These are phyloP conservation scores for Ferrisia virgata DNA, from an alignment of 2,888 invertebrate genomes.

Conservation along the genomic window DNA sequence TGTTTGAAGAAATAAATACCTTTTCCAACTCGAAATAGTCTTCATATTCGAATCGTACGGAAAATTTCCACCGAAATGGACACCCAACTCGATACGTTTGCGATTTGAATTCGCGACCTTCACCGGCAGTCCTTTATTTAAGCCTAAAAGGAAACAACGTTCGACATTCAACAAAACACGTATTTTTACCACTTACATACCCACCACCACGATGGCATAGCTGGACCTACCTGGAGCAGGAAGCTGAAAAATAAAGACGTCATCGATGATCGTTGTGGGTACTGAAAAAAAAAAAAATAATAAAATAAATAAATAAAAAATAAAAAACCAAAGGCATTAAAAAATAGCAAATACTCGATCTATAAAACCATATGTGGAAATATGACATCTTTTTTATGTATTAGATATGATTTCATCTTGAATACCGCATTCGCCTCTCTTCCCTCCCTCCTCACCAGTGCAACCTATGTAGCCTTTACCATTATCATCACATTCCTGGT, in stretches of 20 bases:
- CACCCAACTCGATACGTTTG: background rate
- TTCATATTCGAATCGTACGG: background rate
- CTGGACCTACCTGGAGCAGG: background rate
- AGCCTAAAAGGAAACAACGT: no score
- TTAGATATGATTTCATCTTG: background rate
- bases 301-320: no score
- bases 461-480: background rate
- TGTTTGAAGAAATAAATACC: no score
- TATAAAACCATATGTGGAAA: slow-evolving; percentile 7
- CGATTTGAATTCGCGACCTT: no score
- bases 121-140: no score
- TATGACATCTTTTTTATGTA: background rate
- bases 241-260: background rate
- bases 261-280: background rate
- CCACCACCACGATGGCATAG: background rate
- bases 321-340: background rate
- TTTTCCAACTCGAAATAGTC: no score
- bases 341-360: background rate
- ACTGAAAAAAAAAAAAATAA: background rate
- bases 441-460: background rate
- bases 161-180: no score
- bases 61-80: background rate
- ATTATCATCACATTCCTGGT: background rate
- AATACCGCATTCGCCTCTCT: background rate
- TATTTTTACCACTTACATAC: no score